A percentile compares a stretch with the other conserved stretches of the same genome.
Evolutionary conservation across 1,140 invertebrate species (phyloP).

Genomic region (Zaprionus vittiger): DNA sequence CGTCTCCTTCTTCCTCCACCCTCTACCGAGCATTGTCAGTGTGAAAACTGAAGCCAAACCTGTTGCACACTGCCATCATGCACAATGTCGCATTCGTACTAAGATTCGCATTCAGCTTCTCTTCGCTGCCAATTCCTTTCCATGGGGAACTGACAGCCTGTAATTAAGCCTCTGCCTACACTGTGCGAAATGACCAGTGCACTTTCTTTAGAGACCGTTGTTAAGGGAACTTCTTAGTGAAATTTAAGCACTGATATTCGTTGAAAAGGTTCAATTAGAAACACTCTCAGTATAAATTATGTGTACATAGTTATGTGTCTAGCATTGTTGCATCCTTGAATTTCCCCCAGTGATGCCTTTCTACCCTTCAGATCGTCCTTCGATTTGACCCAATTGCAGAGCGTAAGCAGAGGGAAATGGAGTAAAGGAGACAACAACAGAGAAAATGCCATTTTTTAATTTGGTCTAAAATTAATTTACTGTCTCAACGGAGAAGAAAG

Average conservation of each 20-base stretch:
- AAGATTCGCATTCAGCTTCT: slow-evolving; percentile 5
- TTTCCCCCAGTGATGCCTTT: neutral
- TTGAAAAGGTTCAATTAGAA: no score
- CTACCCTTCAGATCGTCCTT: slow-evolving; percentile 13
- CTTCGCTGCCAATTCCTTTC: slow-evolving; percentile 32
- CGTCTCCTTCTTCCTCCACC: neutral
- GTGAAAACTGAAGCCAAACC: slow-evolving; percentile 37
- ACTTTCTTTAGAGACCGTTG: no score
- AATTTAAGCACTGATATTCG: no score
- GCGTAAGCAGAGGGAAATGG: neutral
- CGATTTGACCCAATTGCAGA: slow-evolving; percentile 33
- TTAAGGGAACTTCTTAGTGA: no score
- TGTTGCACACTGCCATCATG: slow-evolving; percentile 14
- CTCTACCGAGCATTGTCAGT: slow-evolving; percentile 15
- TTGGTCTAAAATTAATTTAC: slow-evolving; percentile 63
- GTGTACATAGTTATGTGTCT: no score
- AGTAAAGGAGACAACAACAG: neutral
- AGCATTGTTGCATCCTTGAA: neutral
- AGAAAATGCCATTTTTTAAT: slow-evolving; percentile 53
- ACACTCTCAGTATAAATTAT: no score
- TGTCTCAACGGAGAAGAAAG: slow-evolving; percentile 16
- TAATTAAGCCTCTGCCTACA: slow-evolving; percentile 20
- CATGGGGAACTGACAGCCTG: slow-evolving; percentile 17
- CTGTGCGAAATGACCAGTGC: neutral
- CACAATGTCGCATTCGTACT: slow-evolving; percentile 13